Evolutionary conservation across 1,140 invertebrate genomes (phyloP).

Genomic region (Drosophila jambulina): DNA sequence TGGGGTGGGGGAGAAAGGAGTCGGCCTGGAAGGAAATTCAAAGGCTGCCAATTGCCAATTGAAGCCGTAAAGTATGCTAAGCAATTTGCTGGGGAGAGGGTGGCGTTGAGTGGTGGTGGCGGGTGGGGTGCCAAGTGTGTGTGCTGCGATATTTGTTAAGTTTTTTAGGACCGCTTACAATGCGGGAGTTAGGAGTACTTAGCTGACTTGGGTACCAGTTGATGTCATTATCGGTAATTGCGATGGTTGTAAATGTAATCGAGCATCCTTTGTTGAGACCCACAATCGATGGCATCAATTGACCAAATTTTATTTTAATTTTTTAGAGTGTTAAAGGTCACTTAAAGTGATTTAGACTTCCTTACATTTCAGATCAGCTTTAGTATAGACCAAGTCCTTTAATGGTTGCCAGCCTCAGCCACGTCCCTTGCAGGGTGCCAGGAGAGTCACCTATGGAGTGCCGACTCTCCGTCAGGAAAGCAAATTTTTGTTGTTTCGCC

Average conservation of each 20-base stretch:
- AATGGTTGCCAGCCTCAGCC: background rate
- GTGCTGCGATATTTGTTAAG: conserved; percentile 67
- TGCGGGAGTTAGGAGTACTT: background rate
- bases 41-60: conserved; percentile 82
- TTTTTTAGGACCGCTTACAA: conserved; percentile 32
- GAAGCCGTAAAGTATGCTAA: conserved; percentile 82
- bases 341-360: background rate
- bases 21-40: conserved; percentile 62
- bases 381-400: background rate
- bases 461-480: background rate
- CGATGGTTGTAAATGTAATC: background rate
- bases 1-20: conserved; percentile 30
- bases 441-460: conserved; percentile 9
- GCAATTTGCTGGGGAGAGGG: conserved; percentile 57
- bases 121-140: conserved; percentile 1
- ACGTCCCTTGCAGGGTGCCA: conserved; percentile 4
- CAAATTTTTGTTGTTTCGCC: conserved; percentile 37
- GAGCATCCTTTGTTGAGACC: background rate
- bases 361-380: background rate
- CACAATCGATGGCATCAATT: background rate
- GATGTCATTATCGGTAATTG: background rate
- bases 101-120: background rate
- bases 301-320: background rate
- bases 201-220: conserved; percentile 1
- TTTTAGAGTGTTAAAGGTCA: background rate